Conservation (phyloP, 2,888 invertebrate genomes). For the Maniola hyperantus region DNA sequence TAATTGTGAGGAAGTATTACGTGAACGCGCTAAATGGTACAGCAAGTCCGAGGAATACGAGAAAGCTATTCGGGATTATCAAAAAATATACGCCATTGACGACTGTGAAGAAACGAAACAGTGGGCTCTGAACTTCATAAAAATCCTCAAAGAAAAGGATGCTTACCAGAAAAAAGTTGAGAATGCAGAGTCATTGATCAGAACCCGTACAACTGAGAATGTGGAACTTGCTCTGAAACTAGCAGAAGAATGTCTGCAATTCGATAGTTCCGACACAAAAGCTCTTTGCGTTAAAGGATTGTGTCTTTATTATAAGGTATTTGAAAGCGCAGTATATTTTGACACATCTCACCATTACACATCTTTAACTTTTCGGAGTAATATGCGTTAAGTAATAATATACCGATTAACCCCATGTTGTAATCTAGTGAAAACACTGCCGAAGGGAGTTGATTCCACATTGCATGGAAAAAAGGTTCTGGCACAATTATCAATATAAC, state of each 20-base stretch:
- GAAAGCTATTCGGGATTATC: neutral
- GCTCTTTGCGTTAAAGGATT: constrained; percentile 3
- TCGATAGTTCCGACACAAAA: neutral
- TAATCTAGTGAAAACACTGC: too few relatives aligned
- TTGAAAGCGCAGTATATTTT: too few relatives aligned
- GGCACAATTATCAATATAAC: neutral
- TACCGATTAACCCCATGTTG: too few relatives aligned
- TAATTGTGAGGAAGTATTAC: neutral
- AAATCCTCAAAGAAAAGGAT: neutral
- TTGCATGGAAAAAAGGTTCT: too few relatives aligned
- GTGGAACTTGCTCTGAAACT: neutral
- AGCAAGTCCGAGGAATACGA: neutral
- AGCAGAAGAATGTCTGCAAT: constrained; percentile 3
- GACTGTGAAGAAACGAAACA: neutral
- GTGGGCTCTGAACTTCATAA: neutral
- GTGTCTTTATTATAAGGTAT: constrained; percentile 2
- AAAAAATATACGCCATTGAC: neutral
- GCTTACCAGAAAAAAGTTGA: neutral
- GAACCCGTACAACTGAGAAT: neutral
- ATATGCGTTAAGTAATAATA: too few relatives aligned
- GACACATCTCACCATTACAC: too few relatives aligned
- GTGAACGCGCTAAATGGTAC: constrained; percentile 1
- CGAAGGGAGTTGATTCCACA: too few relatives aligned
- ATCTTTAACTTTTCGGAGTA: too few relatives aligned
- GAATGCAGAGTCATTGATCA: neutral